Conservation (phyloP, 1,140 invertebrate species). For the Drosophila asahinai region DNA sequence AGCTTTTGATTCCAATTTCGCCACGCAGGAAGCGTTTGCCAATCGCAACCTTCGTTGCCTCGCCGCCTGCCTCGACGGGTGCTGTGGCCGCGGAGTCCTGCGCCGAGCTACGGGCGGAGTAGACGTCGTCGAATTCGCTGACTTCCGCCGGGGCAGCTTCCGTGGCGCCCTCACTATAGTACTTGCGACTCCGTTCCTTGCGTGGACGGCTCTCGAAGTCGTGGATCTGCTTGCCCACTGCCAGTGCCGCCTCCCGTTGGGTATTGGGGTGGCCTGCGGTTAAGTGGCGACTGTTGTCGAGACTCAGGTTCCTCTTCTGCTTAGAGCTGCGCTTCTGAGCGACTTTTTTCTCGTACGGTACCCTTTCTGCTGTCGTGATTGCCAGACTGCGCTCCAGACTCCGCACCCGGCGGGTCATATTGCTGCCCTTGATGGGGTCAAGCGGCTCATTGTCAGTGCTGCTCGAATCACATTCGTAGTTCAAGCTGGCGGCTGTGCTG, state of each 20-base stretch:
- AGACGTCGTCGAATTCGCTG: conserved; percentile 61
- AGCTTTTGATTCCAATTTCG: conserved; percentile 85
- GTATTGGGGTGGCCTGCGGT: conserved; percentile 9
- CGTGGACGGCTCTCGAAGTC: conserved; percentile 22
- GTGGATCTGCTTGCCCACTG: conserved; percentile 17
- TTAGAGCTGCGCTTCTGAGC: conserved; percentile 69
- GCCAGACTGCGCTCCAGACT: conserved; percentile 72
- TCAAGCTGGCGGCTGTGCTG: conserved; percentile 10
- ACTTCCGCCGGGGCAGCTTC: conserved; percentile 2
- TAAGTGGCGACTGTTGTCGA: conserved; percentile 66
- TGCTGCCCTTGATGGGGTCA: conserved; percentile 36
- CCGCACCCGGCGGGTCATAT: conserved; percentile 61
- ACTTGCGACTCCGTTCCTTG: conserved; percentile 54
- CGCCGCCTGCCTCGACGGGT: conserved; percentile 11
- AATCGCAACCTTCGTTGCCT: conserved; percentile 72
- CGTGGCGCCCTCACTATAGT: conserved; percentile 13
- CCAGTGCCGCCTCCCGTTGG: conserved; percentile 10
- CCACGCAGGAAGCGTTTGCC: conserved; percentile 78
- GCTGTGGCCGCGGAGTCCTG: conserved; percentile 50
- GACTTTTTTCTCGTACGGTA: conserved; percentile 49
- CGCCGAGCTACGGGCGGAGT: conserved; percentile 59
- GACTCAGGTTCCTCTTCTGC: conserved; percentile 78
- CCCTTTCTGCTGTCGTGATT: conserved; percentile 31
- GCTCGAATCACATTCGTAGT: conserved; percentile 62
- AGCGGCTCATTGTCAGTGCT: conserved; percentile 73